Percentiles rank a stretch among this genome's conserved stretches.
phyloP scores from a whole-genome alignment of 2,113 vertebrate genomes.

The Dasypus novemcinctus region DNA sequence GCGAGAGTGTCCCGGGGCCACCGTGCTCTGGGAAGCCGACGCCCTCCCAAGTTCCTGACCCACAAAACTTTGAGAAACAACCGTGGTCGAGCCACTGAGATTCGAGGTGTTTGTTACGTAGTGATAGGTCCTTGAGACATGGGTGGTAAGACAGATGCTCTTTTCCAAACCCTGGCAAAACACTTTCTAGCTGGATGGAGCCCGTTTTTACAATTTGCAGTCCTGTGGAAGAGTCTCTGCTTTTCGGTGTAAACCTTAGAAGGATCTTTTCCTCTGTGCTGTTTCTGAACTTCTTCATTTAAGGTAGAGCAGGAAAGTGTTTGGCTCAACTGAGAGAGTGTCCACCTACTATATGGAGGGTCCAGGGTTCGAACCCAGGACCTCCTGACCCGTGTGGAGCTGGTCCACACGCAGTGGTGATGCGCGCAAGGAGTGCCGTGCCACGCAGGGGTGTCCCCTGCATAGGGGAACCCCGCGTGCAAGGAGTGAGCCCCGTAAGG shows the following conservation, averaged over 20 bases:
- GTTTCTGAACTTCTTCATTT: not conserved
- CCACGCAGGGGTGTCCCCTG: too few species aligned
- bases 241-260: not conserved
- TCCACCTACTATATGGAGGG: too few species aligned
- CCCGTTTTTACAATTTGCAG: not conserved
- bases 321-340: too few species aligned
- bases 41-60: not conserved
- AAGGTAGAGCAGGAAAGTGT: too few species aligned
- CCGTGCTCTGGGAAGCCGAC: not conserved
- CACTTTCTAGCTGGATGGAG: not conserved
- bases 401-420: too few species aligned
- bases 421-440: too few species aligned
- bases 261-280: not conserved
- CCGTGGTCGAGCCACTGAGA: not conserved
- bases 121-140: not conserved
- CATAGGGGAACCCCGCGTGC: too few species aligned
- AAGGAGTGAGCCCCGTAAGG: too few species aligned
- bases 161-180: not conserved
- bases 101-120: not conserved
- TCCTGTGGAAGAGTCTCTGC: not conserved
- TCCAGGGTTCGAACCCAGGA: too few species aligned
- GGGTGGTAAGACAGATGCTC: not conserved
- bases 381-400: too few species aligned
- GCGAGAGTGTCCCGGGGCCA: not conserved
- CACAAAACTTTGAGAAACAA: not conserved